Percentiles rank a stretch among this genome's conserved stretches.
Conservation (phyloP, 2,888 invertebrate genomes). For the Lamellibrachia satsuma region DNA sequence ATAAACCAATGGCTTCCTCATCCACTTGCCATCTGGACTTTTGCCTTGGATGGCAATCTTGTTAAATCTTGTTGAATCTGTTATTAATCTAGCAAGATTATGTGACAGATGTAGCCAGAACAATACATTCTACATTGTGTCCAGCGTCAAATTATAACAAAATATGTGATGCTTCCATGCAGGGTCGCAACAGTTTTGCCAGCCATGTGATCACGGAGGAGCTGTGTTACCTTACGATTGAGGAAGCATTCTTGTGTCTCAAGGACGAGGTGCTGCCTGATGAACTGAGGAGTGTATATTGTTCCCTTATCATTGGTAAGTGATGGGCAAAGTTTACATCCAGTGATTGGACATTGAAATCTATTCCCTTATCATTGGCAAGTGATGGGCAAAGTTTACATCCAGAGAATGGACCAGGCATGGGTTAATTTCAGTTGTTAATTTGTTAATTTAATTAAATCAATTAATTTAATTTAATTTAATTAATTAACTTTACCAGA, state of each 20-base stretch:
- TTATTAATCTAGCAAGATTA: neutral
- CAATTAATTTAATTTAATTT: too few relatives aligned
- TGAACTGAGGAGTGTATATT: conserved; percentile 61
- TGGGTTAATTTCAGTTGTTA: too few relatives aligned
- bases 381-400: too few relatives aligned
- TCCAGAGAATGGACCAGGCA: too few relatives aligned
- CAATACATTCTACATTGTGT: neutral
- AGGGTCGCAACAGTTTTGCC: conserved; percentile 62
- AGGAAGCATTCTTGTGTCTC: conserved; percentile 61
- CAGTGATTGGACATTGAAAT: too few relatives aligned
- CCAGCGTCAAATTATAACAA: neutral
- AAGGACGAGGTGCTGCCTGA: conserved; percentile 57
- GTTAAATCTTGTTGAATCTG: neutral
- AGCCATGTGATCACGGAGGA: conserved; percentile 61
- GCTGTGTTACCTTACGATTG: conserved; percentile 62
- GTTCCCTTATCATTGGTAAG: conserved; percentile 62
- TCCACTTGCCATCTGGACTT: too few relatives aligned
- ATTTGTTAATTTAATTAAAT: too few relatives aligned
- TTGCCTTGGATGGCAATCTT: too few relatives aligned
- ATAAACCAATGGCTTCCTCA: too few relatives aligned
- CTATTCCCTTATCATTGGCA: too few relatives aligned
- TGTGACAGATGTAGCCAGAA: neutral
- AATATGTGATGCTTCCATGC: neutral
- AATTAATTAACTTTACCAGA: too few relatives aligned
- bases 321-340: conserved; percentile 25